Percentiles rank a stretch among this genome's conserved stretches.
Evolutionary conservation across 2,797 vertebrate species (phyloP).

Genomic region (Hemibagrus guttatus): DNA sequence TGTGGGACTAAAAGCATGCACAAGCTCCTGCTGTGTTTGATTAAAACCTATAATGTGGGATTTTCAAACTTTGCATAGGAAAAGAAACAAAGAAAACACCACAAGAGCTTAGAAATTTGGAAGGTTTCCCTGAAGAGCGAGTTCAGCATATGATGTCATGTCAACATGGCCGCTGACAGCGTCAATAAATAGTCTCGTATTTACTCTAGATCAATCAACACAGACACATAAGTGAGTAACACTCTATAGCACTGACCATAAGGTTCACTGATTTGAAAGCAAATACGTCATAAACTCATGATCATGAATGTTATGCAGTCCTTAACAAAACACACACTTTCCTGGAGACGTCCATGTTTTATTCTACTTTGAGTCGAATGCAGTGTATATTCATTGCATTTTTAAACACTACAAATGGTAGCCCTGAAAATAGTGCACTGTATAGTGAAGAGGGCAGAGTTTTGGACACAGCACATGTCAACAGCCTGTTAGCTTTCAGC

Average conservation of each 20-base stretch:
- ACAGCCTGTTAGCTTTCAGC: slow-evolving; percentile 43
- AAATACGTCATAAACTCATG: background rate
- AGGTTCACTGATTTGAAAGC: background rate
- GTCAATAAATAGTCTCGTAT: background rate
- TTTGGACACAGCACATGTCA: slow-evolving; percentile 15
- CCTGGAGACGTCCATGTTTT: background rate
- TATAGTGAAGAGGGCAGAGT: background rate
- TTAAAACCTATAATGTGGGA: background rate
- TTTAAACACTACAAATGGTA: background rate
- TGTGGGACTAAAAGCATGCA: background rate
- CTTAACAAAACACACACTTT: background rate
- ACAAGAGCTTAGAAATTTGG: background rate
- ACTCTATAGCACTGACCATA: background rate
- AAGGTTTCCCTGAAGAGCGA: background rate
- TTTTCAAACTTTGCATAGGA: background rate
- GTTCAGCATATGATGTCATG: background rate
- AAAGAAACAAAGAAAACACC: background rate
- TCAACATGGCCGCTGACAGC: background rate
- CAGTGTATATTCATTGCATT: background rate
- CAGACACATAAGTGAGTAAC: background rate
- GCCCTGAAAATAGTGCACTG: background rate
- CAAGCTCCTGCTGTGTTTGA: background rate
- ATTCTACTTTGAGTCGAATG: background rate
- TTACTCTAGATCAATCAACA: background rate
- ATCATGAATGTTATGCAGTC: background rate